These are phyloP conservation scores for Scomber colias DNA, from an alignment of 2,113 vertebrate genomes.

Conservation along the genomic window DNA sequence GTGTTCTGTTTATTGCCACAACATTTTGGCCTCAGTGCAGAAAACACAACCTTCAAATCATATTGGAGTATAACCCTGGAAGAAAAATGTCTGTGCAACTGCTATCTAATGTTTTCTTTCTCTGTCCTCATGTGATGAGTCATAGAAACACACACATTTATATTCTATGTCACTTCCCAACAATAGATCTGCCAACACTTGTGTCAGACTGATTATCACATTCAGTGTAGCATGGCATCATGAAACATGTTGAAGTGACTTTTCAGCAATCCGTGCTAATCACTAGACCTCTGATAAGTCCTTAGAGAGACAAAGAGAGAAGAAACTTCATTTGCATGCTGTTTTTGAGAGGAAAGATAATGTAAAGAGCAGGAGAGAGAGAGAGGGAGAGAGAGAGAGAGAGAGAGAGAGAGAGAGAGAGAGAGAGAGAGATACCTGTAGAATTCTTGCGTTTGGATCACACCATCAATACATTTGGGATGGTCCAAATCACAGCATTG, in stretches of 20 bases:
- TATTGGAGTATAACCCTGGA: background rate
- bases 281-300: conserved; percentile 25
- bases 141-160: background rate
- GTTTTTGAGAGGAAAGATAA: background rate
- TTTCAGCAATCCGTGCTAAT: conserved; percentile 28
- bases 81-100: background rate
- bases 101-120: too few relatives aligned
- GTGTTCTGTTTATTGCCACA: background rate
- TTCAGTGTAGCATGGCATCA: background rate
- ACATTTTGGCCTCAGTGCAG: background rate
- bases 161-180: background rate
- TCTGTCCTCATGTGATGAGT: too few relatives aligned
- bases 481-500: background rate
- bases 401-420: too few relatives aligned
- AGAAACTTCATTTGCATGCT: conserved; percentile 24
- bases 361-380: background rate
- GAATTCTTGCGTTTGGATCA: too few relatives aligned
- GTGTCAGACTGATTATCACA: conserved; percentile 37
- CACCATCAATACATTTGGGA: too few relatives aligned
- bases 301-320: background rate
- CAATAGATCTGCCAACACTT: conserved; percentile 13
- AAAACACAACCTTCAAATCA: background rate
- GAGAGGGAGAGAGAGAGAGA: background rate
- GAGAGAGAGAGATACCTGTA: too few relatives aligned
- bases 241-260: conserved; percentile 31